A percentile compares a stretch with the other conserved stretches of the same genome.
Evolutionary conservation across 2,113 vertebrate genomes (phyloP).

Genomic region (Vanacampus margaritifer): DNA sequence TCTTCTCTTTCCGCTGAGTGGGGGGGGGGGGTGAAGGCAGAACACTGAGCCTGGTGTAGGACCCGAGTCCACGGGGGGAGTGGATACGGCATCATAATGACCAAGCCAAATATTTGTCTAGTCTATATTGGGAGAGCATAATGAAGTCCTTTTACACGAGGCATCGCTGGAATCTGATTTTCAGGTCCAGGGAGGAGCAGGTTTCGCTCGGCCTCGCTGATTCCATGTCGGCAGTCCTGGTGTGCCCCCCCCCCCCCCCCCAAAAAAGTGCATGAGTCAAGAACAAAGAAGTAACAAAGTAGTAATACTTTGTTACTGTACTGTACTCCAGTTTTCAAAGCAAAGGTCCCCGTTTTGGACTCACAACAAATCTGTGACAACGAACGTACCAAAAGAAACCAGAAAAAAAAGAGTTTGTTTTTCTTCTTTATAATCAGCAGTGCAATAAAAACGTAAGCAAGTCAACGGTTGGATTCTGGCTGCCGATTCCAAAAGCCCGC

Average conservation of each 20-base stretch:
- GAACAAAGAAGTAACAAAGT: no score
- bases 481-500: no score
- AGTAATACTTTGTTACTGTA: no score
- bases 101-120: constrained; percentile 74
- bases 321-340: constrained; percentile 27
- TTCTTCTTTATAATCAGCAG: no score
- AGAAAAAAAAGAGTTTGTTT: no score
- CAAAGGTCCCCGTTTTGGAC: no score
- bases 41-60: constrained; percentile 62
- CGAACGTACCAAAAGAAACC: no score
- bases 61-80: constrained; percentile 49
- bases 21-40: constrained; percentile 41
- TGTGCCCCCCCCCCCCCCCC: no score
- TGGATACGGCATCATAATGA: constrained; percentile 69
- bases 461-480: no score
- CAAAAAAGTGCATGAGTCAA: constrained; percentile 21
- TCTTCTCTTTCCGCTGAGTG: constrained; percentile 11
- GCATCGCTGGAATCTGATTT: constrained; percentile 70
- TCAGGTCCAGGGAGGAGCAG: constrained; percentile 58
- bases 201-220: constrained; percentile 62
- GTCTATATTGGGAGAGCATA: constrained; percentile 69
- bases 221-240: constrained; percentile 32
- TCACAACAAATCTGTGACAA: no score
- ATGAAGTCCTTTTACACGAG: constrained; percentile 70
- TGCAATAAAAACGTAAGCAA: no score